Evolutionary conservation across 2,888 invertebrate species (phyloP).

Genomic region (Lepidonotus clava): DNA sequence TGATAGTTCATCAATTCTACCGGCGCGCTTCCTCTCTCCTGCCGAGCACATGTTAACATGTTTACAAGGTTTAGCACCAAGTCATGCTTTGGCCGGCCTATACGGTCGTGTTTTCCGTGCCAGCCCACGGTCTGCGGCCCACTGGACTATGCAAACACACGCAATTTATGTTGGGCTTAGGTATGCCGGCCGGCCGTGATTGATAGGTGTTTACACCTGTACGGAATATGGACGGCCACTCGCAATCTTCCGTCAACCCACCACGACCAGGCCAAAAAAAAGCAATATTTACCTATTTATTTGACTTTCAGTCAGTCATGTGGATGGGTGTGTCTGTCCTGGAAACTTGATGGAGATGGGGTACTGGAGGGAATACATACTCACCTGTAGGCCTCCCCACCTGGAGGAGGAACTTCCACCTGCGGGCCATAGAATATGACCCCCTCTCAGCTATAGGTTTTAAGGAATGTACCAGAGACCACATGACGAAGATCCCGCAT

Average conservation of each 20-base stretch:
- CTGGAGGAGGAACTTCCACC: too few relatives aligned
- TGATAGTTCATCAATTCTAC: too few relatives aligned
- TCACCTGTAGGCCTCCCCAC: not conserved
- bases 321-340: not conserved
- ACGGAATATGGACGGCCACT: not conserved
- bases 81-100: not conserved
- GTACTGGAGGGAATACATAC: not conserved
- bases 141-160: constrained; percentile 23
- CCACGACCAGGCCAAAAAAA: not conserved
- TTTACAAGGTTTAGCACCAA: too few relatives aligned
- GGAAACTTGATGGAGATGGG: not conserved
- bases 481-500: too few relatives aligned
- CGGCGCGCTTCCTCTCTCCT: too few relatives aligned
- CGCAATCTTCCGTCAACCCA: not conserved
- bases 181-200: constrained; percentile 1
- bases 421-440: too few relatives aligned
- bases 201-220: constrained; percentile 15
- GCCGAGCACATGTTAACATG: too few relatives aligned
- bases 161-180: not conserved
- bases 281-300: constrained; percentile 8
- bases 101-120: not conserved
- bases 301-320: constrained; percentile 7
- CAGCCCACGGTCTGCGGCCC: not conserved
- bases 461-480: too few relatives aligned
- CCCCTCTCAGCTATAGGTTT: too few relatives aligned